Evolutionary conservation across 2,797 vertebrate genomes (phyloP).

Genomic region (Rhynchotus rufescens): DNA sequence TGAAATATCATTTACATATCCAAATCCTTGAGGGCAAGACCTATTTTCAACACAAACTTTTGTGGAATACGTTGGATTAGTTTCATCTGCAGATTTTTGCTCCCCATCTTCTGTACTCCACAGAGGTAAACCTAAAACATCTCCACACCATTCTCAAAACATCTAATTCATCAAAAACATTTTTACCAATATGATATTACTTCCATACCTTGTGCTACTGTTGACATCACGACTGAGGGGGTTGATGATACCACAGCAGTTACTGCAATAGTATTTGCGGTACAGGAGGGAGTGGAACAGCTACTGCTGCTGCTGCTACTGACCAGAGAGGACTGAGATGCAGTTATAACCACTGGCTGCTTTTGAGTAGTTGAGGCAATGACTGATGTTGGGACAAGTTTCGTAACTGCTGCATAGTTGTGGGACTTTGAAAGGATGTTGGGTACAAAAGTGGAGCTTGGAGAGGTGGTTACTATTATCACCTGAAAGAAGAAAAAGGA

Average conservation of each 20-base stretch:
- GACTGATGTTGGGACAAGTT: constrained; percentile 91
- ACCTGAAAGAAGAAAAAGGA: constrained; percentile 82
- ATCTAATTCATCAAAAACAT: neutral
- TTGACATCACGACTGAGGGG: constrained; percentile 95
- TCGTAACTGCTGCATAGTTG: constrained; percentile 92
- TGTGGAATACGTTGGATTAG: neutral
- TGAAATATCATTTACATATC: neutral
- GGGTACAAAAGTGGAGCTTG: constrained; percentile 97
- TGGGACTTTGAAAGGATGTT: constrained; percentile 98
- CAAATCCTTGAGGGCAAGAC: neutral
- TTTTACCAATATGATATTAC: neutral
- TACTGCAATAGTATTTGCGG: constrained; percentile 86
- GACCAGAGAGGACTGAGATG: constrained; percentile 81
- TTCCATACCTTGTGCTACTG: constrained; percentile 87
- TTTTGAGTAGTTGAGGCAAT: constrained; percentile 91
- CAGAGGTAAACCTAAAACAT: neutral
- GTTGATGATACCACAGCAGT: constrained; percentile 93
- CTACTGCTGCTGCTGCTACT: constrained; percentile 75
- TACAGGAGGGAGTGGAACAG: constrained; percentile 77
- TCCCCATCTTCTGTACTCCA: accelerated
- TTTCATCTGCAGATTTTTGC: neutral
- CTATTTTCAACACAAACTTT: neutral
- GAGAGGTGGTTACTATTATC: constrained; percentile 98
- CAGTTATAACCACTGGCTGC: constrained; percentile 92
- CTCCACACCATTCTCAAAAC: accelerated